A percentile compares a stretch with the other conserved stretches of the same genome.
Conservation (phyloP, 1,140 invertebrate species). For the Maniola jurtina region DNA sequence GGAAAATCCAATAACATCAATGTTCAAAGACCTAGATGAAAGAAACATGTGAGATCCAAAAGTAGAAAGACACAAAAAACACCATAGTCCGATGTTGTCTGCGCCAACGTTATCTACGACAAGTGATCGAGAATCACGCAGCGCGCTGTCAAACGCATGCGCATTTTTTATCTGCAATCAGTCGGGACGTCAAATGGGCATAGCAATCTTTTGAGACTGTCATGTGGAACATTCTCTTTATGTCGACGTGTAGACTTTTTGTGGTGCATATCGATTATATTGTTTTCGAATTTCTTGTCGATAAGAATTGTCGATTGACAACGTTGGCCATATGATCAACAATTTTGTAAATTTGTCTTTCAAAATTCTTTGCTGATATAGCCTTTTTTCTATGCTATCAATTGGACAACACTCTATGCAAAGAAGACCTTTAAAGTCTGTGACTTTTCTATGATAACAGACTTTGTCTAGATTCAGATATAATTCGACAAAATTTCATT, state of each 20-base stretch:
- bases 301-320: neutral
- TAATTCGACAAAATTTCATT: too few relatives aligned
- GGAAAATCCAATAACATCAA: neutral
- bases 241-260: slow-evolving; percentile 8
- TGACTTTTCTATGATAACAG: too few relatives aligned
- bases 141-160: slow-evolving; percentile 8
- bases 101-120: neutral
- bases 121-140: slow-evolving; percentile 4
- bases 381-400: too few relatives aligned
- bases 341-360: too few relatives aligned
- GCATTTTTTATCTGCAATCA: slow-evolving; percentile 6
- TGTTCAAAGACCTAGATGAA: neutral
- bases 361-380: too few relatives aligned
- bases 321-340: too few relatives aligned
- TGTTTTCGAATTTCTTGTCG: neutral
- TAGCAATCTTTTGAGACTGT: slow-evolving; percentile 4
- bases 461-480: too few relatives aligned
- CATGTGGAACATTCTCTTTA: neutral
- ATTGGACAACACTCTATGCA: too few relatives aligned
- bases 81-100: neutral
- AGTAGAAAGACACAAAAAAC: slow-evolving; percentile 2
- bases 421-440: too few relatives aligned
- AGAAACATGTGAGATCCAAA: slow-evolving; percentile 5
- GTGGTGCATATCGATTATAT: neutral
- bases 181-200: slow-evolving; percentile 5